Evolutionary conservation across 2,797 vertebrate species (phyloP).

Genomic region (Tarsius wallacei): DNA sequence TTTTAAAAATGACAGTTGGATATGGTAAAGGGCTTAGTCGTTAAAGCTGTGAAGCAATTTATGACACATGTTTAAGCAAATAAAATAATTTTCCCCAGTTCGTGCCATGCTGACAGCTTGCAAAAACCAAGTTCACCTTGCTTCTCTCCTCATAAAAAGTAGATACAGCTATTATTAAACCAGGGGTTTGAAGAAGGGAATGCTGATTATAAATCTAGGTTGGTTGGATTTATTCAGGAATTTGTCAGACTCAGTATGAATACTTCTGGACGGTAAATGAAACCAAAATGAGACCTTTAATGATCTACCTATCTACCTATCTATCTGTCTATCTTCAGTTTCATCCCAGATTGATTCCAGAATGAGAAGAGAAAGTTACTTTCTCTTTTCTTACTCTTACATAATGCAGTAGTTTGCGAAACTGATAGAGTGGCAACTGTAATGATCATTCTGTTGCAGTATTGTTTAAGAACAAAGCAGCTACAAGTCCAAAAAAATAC

Average conservation of each 20-base stretch:
- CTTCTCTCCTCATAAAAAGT: constrained; percentile 60
- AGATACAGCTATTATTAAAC: constrained; percentile 72
- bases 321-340: neutral
- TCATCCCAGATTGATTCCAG: neutral
- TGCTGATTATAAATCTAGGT: constrained; percentile 61
- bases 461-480: constrained; percentile 61
- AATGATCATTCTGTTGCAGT: constrained; percentile 22
- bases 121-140: constrained; percentile 52
- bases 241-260: constrained; percentile 54
- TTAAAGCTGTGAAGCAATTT: constrained; percentile 66
- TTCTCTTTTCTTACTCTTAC: constrained; percentile 20
- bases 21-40: constrained; percentile 41
- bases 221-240: constrained; percentile 58
- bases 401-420: neutral
- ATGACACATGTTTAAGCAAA: constrained; percentile 70
- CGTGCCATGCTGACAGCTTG: constrained; percentile 28
- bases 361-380: neutral
- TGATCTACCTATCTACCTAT: neutral
- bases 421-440: neutral
- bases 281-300: neutral
- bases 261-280: constrained; percentile 27
- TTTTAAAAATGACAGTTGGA: constrained; percentile 59
- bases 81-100: constrained; percentile 69
- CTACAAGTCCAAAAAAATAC: constrained; percentile 59
- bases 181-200: constrained; percentile 65